Percentiles rank a stretch among this genome's conserved stretches.
Conservation (phyloP, 1,140 invertebrate species). For the Pseudomyrmex sp. region DNA sequence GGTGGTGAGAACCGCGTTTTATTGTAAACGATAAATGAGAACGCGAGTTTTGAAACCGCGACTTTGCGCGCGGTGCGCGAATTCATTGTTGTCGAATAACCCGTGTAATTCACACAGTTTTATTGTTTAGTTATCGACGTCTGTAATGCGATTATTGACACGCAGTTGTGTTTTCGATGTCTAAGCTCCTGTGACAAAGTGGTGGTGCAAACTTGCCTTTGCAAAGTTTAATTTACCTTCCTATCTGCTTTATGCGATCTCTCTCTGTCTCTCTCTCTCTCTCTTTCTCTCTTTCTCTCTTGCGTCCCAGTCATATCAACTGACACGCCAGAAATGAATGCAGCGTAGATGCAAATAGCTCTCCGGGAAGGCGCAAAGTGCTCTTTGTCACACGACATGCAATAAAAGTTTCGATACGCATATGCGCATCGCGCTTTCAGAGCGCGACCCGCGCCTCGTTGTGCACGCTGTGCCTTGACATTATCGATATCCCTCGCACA, state of each 20-base stretch:
- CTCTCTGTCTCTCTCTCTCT: neutral
- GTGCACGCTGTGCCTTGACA: constrained; percentile 12
- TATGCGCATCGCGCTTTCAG: constrained; percentile 51
- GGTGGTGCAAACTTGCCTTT: constrained; percentile 2
- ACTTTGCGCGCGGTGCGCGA: neutral
- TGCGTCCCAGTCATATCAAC: constrained; percentile 48
- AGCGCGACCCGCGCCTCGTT: neutral
- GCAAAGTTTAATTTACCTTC: constrained; percentile 40
- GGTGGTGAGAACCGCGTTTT: neutral
- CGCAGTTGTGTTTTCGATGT: constrained; percentile 18
- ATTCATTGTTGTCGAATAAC: neutral
- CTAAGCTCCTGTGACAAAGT: constrained; percentile 23
- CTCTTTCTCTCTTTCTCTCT: too few relatives aligned
- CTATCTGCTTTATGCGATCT: constrained; percentile 36
- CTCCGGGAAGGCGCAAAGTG: constrained; percentile 69
- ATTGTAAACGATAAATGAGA: neutral
- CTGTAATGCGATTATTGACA: constrained; percentile 23
- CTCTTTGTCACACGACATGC: constrained; percentile 72
- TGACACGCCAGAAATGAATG: constrained; percentile 61
- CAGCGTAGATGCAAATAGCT: constrained; percentile 71
- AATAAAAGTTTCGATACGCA: constrained; percentile 68
- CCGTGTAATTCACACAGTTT: neutral
- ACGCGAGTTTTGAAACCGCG: neutral
- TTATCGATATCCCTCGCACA: constrained; percentile 28
- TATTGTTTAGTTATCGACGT: neutral